Percentiles rank a stretch among this genome's conserved stretches.
These are phyloP conservation scores for Pluvianellus socialis DNA, from an alignment of 2,113 vertebrate genomes.

Conservation along the genomic window DNA sequence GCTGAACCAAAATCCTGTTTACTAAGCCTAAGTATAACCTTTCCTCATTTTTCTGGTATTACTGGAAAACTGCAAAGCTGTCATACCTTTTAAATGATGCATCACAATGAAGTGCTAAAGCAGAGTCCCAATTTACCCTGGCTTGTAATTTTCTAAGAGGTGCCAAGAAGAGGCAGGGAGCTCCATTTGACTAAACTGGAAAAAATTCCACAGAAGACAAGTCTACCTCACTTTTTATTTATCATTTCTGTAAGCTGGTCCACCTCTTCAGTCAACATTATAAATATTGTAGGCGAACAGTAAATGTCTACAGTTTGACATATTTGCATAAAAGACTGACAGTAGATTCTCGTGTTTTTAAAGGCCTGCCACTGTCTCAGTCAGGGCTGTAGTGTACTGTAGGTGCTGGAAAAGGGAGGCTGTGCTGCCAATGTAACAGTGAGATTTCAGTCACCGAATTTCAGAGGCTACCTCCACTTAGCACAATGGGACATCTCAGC, in stretches of 20 bases:
- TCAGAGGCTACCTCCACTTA: not conserved
- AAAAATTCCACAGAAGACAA: constrained; percentile 72
- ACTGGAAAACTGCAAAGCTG: constrained; percentile 62
- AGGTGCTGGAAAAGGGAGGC: not conserved
- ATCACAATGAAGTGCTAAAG: constrained; percentile 75
- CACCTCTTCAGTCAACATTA: constrained; percentile 41
- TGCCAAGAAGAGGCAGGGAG: constrained; percentile 65
- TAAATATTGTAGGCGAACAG: constrained; percentile 57
- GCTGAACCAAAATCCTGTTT: constrained; percentile 47
- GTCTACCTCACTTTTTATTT: constrained; percentile 68
- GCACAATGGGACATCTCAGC: not conserved
- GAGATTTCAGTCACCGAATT: not conserved
- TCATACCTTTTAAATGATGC: constrained; percentile 74
- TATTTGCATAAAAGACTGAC: constrained; percentile 2
- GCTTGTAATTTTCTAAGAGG: constrained; percentile 52
- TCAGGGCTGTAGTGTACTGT: not conserved
- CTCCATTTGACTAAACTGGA: constrained; percentile 68
- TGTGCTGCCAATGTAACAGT: not conserved
- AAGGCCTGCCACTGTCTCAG: not conserved
- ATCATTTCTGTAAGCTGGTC: constrained; percentile 57
- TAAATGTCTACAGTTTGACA: not conserved
- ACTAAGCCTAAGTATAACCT: constrained; percentile 31
- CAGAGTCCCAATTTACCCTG: constrained; percentile 70
- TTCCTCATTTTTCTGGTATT: constrained; percentile 30
- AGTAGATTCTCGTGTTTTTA: not conserved